Base-by-base conservation (phyloP, 2,113 vertebrate genomes). In the Lethenteron reissneri region DNA sequence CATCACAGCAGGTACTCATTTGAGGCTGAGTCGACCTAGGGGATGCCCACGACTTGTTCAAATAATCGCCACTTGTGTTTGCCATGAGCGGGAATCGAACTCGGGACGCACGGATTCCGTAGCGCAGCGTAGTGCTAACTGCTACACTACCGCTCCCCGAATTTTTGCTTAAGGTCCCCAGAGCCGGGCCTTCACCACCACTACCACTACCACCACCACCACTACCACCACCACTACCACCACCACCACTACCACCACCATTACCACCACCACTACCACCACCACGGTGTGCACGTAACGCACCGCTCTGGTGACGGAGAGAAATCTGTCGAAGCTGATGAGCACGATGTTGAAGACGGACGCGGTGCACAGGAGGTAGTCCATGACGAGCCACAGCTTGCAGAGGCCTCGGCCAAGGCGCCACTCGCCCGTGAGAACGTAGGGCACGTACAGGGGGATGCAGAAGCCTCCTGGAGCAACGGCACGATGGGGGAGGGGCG, bases 321-420 rank as follows among this genome's bases (percentile, higher is more conserved):
- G 81, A 77, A 88, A 92, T 60, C 85, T 84, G 77, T 94, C 88
- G 0, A 89, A 90, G 78, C 88, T 92, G 82, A 92, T 91, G 72
- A 91, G 87, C 71, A 90, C 86, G 2, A 92, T 84, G 78, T 77
- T 95, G 77, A 90, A 90, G 72, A 84, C 87, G 3, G 89, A 94
- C 1, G 88, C 81, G 12, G 88, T 80, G 58, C 88, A 90, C 72
- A 91, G 58, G 6, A 89, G 80, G 76, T 94, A 88, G 79, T 94
- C 89, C 75, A 78, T 72, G 68, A 83, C 75, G 70, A 90, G 82
- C 89, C 90, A 90, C 70, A 87, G 78, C 69, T 82, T 82, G 75
- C 88, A 94, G 12, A 87, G 12, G 3, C 75, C 74, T 73, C 76
- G 81, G 75, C 84, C 85, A 75, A 88, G 80, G 2, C 76, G 78